A percentile compares a stretch with the other conserved stretches of the same genome.
Evolutionary conservation across 2,797 vertebrate genomes (phyloP).

Genomic region (Coccyzus lansbergi): DNA sequence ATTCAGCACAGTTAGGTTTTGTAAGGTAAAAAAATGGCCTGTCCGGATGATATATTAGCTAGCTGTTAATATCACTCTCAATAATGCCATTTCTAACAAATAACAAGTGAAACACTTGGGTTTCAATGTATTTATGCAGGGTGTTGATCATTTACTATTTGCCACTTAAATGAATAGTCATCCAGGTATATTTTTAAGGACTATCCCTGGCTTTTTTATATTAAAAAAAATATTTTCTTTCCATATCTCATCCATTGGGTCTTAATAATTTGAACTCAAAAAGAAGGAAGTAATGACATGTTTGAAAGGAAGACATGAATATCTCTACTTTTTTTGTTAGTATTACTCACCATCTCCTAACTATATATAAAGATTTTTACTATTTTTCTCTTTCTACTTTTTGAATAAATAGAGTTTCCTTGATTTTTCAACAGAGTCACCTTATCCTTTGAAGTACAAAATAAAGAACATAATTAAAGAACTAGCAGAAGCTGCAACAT

Average conservation of each 20-base stretch:
- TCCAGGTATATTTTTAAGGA: conserved; percentile 55
- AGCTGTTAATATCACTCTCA: conserved; percentile 60
- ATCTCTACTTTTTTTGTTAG: not conserved
- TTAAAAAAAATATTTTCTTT: conserved; percentile 61
- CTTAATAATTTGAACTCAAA: conserved; percentile 5
- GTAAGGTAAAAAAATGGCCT: conserved; percentile 33
- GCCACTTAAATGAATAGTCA: conserved; percentile 41
- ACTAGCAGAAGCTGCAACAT: not conserved
- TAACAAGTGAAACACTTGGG: conserved; percentile 44
- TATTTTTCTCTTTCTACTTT: not conserved
- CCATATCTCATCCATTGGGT: not conserved
- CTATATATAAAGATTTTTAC: not conserved
- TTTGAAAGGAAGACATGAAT: conserved; percentile 20
- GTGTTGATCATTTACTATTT: conserved; percentile 59
- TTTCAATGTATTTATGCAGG: conserved; percentile 64
- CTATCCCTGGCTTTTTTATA: conserved; percentile 38
- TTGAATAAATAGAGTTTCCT: not conserved
- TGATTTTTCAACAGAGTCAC: not conserved
- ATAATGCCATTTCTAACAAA: conserved; percentile 71
- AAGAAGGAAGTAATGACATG: not conserved
- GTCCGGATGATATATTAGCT: conserved; percentile 10
- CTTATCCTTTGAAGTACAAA: conserved; percentile 27
- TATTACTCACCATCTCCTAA: not conserved
- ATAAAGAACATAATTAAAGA: not conserved
- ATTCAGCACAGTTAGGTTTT: conserved; percentile 55